Percentiles rank a stretch among this genome's conserved stretches.
These are phyloP conservation scores for Drosophila pruinosa DNA, from an alignment of 1,140 invertebrate species.

Conservation along the genomic window DNA sequence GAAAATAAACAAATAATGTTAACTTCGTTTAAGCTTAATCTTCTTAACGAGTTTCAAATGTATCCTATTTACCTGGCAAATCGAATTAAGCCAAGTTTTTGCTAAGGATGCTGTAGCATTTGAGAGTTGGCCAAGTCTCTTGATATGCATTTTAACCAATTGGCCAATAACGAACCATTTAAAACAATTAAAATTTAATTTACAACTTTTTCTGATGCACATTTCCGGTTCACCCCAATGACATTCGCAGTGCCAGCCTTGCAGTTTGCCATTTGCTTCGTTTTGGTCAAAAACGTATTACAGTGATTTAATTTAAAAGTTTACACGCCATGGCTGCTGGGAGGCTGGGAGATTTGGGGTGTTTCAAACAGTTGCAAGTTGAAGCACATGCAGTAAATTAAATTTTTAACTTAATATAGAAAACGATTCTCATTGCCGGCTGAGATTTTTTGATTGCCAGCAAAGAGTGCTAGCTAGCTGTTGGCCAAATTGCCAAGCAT, in stretches of 20 bases:
- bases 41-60: background rate
- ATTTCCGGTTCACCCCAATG: conserved; percentile 45
- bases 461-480: conserved; percentile 26
- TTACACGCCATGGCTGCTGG: conserved; percentile 40
- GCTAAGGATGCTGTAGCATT: background rate
- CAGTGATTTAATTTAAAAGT: conserved; percentile 69
- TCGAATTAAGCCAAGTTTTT: background rate
- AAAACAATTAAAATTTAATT: conserved; percentile 68
- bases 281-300: conserved; percentile 53
- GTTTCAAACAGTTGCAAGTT: conserved; percentile 16
- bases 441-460: conserved; percentile 42
- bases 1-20: background rate
- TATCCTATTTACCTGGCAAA: conserved; percentile 13
- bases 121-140: conserved; percentile 1
- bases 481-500: conserved; percentile 32
- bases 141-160: conserved; percentile 43
- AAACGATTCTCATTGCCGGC: conserved; percentile 42
- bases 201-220: conserved; percentile 51
- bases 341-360: background rate
- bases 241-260: conserved; percentile 30
- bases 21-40: background rate
- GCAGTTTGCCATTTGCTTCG: background rate
- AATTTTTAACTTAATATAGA: conserved; percentile 71
- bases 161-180: conserved; percentile 49
- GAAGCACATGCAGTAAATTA: conserved; percentile 64